Percentiles rank a stretch among this genome's conserved stretches.
phyloP scores from a whole-genome alignment of 2,113 vertebrate species.

The Muntiacus reevesi region DNA sequence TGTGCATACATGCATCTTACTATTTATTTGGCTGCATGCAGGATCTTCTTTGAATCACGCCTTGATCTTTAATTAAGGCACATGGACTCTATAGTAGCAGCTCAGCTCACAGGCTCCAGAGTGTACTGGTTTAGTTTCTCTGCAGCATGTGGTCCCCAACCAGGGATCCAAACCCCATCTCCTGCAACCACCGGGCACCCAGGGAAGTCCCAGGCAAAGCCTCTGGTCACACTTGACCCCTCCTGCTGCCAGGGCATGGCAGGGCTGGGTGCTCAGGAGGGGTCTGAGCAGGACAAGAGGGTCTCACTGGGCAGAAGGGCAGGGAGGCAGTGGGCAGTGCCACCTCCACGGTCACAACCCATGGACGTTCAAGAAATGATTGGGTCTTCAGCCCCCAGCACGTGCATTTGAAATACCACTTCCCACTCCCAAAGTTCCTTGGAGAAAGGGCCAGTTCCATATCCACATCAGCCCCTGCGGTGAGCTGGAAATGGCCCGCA shows the following conservation, averaged over 20 bases:
- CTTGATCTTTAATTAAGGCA: background rate
- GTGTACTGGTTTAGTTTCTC: accelerated
- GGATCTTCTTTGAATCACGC: background rate
- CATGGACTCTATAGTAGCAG: background rate
- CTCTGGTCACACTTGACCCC: background rate
- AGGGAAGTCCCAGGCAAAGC: background rate
- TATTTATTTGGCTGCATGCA: background rate
- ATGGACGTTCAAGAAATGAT: background rate
- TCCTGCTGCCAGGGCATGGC: background rate
- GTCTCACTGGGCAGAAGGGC: background rate
- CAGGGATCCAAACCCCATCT: background rate
- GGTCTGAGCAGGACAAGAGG: background rate
- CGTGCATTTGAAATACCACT: background rate
- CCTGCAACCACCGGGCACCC: background rate
- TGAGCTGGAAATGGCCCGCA: background rate
- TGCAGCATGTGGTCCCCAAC: background rate
- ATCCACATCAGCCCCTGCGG: background rate
- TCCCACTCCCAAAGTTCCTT: background rate
- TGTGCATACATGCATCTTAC: background rate
- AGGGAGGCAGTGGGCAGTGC: background rate
- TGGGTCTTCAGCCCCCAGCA: background rate
- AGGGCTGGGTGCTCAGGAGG: background rate
- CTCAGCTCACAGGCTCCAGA: background rate
- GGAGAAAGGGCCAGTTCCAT: background rate
- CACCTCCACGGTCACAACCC: no score